Evolutionary conservation across 1,140 invertebrate species (phyloP).

Genomic region (Drosophila gunungcola): DNA sequence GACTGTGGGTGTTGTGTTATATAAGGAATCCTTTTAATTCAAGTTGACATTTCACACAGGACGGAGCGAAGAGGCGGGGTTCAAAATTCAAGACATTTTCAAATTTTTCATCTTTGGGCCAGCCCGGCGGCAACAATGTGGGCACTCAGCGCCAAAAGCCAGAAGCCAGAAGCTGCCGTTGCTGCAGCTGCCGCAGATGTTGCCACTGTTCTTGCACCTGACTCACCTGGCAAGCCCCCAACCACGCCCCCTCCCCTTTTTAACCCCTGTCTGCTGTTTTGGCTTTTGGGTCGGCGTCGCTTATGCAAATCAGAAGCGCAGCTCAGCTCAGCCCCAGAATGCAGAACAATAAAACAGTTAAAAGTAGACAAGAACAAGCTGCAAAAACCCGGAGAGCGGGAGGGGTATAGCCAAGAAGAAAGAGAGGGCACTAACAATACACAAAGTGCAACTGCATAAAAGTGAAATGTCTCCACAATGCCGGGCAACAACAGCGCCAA

Average conservation of each 20-base stretch:
- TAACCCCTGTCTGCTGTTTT: constrained; percentile 32
- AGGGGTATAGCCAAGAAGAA: constrained; percentile 6
- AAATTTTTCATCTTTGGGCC: constrained; percentile 82
- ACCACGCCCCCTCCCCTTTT: background rate
- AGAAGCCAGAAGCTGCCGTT: constrained; percentile 20
- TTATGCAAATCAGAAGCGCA: constrained; percentile 79
- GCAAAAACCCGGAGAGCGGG: constrained; percentile 18
- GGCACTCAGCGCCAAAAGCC: constrained; percentile 65
- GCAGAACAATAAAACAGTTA: constrained; percentile 83
- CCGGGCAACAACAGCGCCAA: constrained; percentile 60
- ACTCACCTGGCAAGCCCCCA: constrained; percentile 46
- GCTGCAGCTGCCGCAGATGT: constrained; percentile 1
- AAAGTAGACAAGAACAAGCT: constrained; percentile 81
- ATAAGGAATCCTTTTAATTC: constrained; percentile 83
- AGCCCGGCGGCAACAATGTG: constrained; percentile 70
- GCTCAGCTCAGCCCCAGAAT: constrained; percentile 52
- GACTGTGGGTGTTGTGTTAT: constrained; percentile 60
- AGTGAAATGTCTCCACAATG: constrained; percentile 82
- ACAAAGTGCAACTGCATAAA: constrained; percentile 83
- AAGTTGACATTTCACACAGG: constrained; percentile 82
- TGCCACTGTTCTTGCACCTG: constrained; percentile 29
- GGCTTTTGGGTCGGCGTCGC: constrained; percentile 75
- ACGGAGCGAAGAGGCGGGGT: constrained; percentile 18
- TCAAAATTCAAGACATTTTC: constrained; percentile 81
- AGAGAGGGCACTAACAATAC: constrained; percentile 70